A percentile compares a stretch with the other conserved stretches of the same genome.
These are phyloP conservation scores for Nomada fucata DNA, from an alignment of 2,888 invertebrate genomes.

Conservation along the genomic window DNA sequence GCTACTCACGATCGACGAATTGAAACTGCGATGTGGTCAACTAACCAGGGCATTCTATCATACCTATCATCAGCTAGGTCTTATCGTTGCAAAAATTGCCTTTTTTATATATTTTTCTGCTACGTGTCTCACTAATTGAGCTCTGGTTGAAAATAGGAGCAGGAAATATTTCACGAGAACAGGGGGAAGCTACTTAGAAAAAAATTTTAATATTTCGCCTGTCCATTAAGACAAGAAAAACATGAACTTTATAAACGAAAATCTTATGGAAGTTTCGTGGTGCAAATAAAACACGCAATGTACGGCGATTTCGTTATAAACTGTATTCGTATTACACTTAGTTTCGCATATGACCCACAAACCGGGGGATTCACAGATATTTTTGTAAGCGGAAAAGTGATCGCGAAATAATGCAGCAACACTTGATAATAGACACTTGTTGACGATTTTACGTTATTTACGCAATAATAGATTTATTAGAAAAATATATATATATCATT, in stretches of 20 bases:
- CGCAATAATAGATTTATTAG: too few relatives aligned
- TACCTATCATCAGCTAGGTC: neutral
- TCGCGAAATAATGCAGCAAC: neutral
- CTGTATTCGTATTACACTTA: constrained; percentile 23
- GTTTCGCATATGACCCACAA: constrained; percentile 29
- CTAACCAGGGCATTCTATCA: neutral
- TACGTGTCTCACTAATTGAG: neutral
- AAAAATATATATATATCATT: neutral
- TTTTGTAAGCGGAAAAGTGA: constrained; percentile 42
- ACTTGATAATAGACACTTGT: neutral
- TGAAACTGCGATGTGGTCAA: constrained; percentile 1
- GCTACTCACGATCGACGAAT: neutral
- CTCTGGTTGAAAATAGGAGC: neutral
- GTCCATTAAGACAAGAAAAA: neutral
- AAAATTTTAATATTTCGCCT: neutral
- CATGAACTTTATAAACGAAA: neutral
- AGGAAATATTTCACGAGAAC: neutral
- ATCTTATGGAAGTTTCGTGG: neutral
- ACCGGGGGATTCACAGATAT: constrained; percentile 55
- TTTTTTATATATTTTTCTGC: neutral
- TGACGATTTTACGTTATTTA: too few relatives aligned
- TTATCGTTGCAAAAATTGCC: constrained; percentile 7
- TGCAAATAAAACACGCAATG: constrained; percentile 5
- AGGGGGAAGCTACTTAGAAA: neutral
- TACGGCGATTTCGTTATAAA: neutral